Base-by-base conservation (phyloP, 2,797 vertebrate genomes). In the Balearica regulorum region DNA sequence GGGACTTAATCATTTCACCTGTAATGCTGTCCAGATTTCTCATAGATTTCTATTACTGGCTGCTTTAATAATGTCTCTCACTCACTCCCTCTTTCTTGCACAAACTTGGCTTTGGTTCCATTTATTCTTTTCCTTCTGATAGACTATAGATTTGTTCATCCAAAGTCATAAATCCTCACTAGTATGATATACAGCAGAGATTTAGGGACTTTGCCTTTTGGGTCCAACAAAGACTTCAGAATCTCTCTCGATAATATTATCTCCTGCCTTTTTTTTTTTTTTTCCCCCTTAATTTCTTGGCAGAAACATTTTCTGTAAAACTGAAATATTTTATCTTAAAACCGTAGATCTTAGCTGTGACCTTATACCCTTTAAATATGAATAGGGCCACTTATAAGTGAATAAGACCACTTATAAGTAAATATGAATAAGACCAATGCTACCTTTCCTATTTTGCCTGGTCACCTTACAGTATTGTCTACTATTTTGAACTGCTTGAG, bases 271-370 rank as follows among this genome's bases (percentile, higher is more conserved):
- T 39, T 39, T 39, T 53, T 28, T 16, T 48, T 86, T 96, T 53
- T 28, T 16, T 37, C 37, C 37, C 10, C 22, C 85, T 96, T 69
- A 91, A 95, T 94, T 96, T 97, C 66, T 96, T 73, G 89, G 68
- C 20, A 95, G 62, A 95, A 90, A 64, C 3, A 73, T 61, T 92
- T 94, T 92, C 66, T 94, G 48, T 43, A 94, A 97, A 96, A 96
- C 88, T 95, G 62, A 95, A 97, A 96, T 96, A 3, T 53, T 94
- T 97, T 93, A 65, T 92, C 90, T 94, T 81, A 91, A 70, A 94
- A 33, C 8, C 35, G 83, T 62, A 94, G 54, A 90, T 94, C 75
- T 95, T 91, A 68, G 17, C 20, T 95, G 85, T 29, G 24, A 87
- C 62, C 54, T 57, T 93, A 28, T 62, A 92, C 9, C 13, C 48